Conservation (phyloP, 2,888 invertebrate genomes). For the Acrocyrtus sp. region DNA sequence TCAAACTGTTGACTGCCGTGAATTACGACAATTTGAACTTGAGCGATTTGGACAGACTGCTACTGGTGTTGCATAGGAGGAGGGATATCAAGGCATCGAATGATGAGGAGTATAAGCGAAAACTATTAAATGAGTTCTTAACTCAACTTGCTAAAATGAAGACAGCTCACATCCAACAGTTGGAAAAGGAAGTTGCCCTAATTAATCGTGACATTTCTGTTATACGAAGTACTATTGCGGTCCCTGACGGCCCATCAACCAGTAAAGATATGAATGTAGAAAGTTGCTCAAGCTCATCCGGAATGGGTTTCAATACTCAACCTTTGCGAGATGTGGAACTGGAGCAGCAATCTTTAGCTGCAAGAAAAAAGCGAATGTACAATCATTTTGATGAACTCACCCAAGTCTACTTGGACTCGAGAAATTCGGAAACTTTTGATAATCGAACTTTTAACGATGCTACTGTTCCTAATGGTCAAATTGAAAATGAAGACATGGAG, state of each 20-base stretch:
- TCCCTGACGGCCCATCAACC: slow-evolving; percentile 59
- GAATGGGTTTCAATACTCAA: slow-evolving; percentile 58
- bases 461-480: slow-evolving; percentile 54
- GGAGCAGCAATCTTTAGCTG: slow-evolving; percentile 71
- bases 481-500: slow-evolving; percentile 65
- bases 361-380: slow-evolving; percentile 79
- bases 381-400: slow-evolving; percentile 91
- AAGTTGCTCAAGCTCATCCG: slow-evolving; percentile 33
- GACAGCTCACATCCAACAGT: slow-evolving; percentile 74
- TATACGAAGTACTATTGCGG: slow-evolving; percentile 67
- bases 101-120: slow-evolving; percentile 81
- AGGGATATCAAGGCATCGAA: slow-evolving; percentile 85
- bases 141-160: slow-evolving; percentile 80
- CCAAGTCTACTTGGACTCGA: slow-evolving; percentile 83
- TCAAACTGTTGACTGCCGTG: slow-evolving; percentile 64
- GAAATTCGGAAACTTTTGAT: slow-evolving; percentile 79
- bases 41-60: slow-evolving; percentile 83
- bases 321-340: slow-evolving; percentile 36
- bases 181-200: slow-evolving; percentile 77
- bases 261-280: slow-evolving; percentile 33
- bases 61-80: slow-evolving; percentile 81
- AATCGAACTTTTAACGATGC: slow-evolving; percentile 60
- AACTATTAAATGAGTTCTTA: slow-evolving; percentile 85
- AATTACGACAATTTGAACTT: slow-evolving; percentile 78
- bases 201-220: slow-evolving; percentile 77